Percentiles rank a stretch among this genome's conserved stretches.
Conservation (phyloP, 2,113 vertebrate genomes). For the Rhabdomys dilectus region DNA sequence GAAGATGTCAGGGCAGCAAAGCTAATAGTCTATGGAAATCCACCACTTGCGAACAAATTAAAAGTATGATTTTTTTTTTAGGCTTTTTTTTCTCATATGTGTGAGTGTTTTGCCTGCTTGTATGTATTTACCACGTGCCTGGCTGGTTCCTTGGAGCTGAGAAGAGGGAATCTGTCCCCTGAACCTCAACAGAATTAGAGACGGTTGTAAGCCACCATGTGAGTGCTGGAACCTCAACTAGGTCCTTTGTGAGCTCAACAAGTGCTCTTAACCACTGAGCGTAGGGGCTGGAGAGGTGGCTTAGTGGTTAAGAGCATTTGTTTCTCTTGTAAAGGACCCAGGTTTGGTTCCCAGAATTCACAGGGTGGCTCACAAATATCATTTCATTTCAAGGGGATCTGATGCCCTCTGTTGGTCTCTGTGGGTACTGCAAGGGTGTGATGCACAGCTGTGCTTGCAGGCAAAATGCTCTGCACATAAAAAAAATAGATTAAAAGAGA, state of each 20-base stretch:
- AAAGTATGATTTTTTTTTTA: background rate
- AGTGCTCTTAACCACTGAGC: background rate
- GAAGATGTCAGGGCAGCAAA: background rate
- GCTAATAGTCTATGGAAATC: background rate
- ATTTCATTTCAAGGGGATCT: background rate
- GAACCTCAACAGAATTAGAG: background rate
- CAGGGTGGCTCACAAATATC: background rate
- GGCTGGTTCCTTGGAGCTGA: background rate
- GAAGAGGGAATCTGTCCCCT: background rate
- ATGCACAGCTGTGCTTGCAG: background rate
- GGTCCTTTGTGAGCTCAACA: background rate
- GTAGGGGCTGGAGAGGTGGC: background rate
- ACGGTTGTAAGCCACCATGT: background rate
- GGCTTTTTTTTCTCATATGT: background rate
- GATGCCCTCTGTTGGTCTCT: background rate
- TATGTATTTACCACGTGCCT: background rate
- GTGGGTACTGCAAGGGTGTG: background rate
- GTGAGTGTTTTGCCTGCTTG: background rate
- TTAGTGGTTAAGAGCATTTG: background rate
- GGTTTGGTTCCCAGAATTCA: background rate
- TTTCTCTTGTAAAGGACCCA: background rate
- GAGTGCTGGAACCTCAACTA: background rate
- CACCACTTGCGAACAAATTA: background rate
- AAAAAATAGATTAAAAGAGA: too few species aligned
- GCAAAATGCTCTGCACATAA: background rate